A percentile compares a stretch with the other conserved stretches of the same genome.
Conservation (phyloP, 2,113 vertebrate genomes). For the Amazona vittata region DNA sequence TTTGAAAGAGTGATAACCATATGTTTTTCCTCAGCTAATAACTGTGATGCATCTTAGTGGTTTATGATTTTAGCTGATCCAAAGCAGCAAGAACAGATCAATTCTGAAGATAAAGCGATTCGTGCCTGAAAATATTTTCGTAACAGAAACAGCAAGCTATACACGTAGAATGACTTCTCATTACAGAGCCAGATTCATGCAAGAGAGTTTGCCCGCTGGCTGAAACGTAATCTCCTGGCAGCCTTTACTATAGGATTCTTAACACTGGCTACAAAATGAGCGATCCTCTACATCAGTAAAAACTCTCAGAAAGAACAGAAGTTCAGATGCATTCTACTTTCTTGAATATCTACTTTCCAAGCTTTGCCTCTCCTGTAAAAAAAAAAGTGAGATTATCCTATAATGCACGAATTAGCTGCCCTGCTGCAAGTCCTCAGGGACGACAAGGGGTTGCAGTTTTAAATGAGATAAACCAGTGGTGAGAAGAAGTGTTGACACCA, state of each 20-base stretch:
- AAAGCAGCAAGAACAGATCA: not conserved
- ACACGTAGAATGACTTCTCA: conserved; percentile 13
- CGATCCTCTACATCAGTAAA: not conserved
- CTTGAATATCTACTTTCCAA: not conserved
- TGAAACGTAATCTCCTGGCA: not conserved
- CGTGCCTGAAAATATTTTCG: not conserved
- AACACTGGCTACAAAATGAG: not conserved
- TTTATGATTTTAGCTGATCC: not conserved
- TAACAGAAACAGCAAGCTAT: not conserved
- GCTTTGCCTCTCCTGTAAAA: not conserved
- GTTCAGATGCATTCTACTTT: not conserved
- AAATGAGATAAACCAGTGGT: not conserved
- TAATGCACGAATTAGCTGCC: not conserved
- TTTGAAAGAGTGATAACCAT: not conserved
- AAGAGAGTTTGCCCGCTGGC: not conserved
- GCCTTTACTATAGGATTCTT: not conserved
- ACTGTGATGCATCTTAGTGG: not conserved
- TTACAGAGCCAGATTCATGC: not conserved
- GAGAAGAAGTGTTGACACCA: not conserved
- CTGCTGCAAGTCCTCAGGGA: not conserved
- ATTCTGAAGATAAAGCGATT: not conserved
- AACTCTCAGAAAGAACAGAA: not conserved
- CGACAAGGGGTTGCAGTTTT: not conserved
- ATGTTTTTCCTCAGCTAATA: not conserved
- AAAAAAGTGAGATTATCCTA: not conserved